Percentiles rank a stretch among this genome's conserved stretches.
Conservation (phyloP, 1,140 invertebrate species). For the Ceratosolen fusciceps region DNA sequence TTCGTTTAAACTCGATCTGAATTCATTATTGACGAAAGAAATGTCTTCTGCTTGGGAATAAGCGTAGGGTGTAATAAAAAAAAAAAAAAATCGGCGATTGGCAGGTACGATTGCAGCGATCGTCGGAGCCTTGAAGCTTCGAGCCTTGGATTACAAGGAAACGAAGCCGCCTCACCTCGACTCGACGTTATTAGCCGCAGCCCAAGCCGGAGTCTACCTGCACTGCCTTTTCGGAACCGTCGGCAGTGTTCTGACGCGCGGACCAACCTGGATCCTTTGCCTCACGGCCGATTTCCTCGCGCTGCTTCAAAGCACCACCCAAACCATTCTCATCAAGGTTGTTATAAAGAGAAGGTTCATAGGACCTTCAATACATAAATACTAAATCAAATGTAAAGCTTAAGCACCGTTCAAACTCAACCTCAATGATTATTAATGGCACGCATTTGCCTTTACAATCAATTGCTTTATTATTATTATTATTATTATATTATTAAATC, state of each 20-base stretch:
- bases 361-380: no score
- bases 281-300: conserved; percentile 73
- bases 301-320: conserved; percentile 77
- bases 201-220: conserved; percentile 89
- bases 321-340: conserved; percentile 82
- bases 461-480: no score
- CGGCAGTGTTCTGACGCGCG: conserved; percentile 81
- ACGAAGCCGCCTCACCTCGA: conserved; percentile 80
- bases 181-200: conserved; percentile 86
- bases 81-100: not conserved
- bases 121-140: conserved; percentile 62
- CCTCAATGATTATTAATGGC: no score
- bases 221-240: conserved; percentile 91
- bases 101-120: conserved; percentile 69
- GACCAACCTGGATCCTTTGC: conserved; percentile 72
- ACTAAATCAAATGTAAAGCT: no score
- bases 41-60: no score
- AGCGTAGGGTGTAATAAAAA: no score
- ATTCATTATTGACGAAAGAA: no score
- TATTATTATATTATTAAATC: no score
- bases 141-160: conserved; percentile 64
- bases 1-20: no score
- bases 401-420: no score
- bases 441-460: no score
- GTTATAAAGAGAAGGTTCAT: conserved; percentile 23